Evolutionary conservation across 2,888 invertebrate species (phyloP), one percentile per base, ranked within the genome.

Genomic region (Oxytorus armatus): DNA sequence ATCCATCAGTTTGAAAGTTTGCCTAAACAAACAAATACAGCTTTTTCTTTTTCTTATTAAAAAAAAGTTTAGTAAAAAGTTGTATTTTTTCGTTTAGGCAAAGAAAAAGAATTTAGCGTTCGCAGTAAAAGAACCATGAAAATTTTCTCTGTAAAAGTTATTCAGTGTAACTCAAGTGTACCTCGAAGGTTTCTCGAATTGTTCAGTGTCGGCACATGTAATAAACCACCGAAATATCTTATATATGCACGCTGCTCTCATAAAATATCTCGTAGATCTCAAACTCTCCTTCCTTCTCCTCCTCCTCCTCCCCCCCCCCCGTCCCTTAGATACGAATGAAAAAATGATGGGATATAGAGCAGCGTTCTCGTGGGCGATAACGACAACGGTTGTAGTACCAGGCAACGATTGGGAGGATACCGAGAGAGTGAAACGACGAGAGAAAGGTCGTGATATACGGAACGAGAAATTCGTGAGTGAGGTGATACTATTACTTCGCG

Each of bases 321-420:
- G 70, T 51, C 10, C 51, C 23, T 49, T 85, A 86, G 84, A 85
- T 88, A 85, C 82, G 85, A 88, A 89, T 85, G 84, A 86, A 82
- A 81, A 84, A 82, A 81, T 80, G 82, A 83, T 83, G 81, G 83
- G 83, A 85, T 85, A 86, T 86, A 84, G 84, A 23, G 79, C 33
- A 63, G 36, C 14, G 42, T 21, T 14, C 10, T 29, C 29, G 18
- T 23, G 47, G 18, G n/a, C 18, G 16, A 16, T 36, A 55, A 68
- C 4, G 68, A 63, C 42, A 47, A 76, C 11, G 29, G 18, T 5
- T 49, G 18, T n/a, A 75, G n/a, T 47, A 77, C 10, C 36, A 42
- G 59, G 68, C 39, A 51, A 61, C 23, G 55, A 63, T 68, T 23
- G 55, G 29, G 16, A 29, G 36, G 14, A 36, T 14, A n/a, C 14